These are phyloP conservation scores for Myodes glareolus DNA, from an alignment of 2,113 vertebrate species.

Conservation along the genomic window DNA sequence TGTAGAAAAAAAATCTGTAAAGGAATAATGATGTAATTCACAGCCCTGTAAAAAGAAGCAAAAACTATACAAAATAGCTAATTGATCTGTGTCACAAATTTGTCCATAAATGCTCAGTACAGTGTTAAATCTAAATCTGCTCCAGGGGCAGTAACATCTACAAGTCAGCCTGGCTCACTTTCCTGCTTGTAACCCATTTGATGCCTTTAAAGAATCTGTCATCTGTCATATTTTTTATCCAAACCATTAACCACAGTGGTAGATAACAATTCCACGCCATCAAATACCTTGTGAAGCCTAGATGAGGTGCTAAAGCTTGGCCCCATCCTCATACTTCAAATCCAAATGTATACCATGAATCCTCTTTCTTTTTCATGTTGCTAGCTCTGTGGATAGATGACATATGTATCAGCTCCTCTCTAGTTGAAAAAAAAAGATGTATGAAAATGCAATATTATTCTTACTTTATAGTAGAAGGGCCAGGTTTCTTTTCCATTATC, in stretches of 20 bases:
- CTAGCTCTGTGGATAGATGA: not conserved
- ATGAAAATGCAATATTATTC: not conserved
- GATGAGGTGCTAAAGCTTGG: conserved; percentile 46
- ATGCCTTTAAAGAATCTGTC: conserved; percentile 65
- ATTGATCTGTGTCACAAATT: conserved; percentile 64
- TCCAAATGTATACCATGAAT: not conserved
- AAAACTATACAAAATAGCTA: conserved; percentile 57
- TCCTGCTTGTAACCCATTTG: conserved; percentile 8
- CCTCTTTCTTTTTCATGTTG: not conserved
- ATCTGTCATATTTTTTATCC: conserved; percentile 76
- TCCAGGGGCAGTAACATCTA: not conserved
- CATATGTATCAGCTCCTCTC: not conserved
- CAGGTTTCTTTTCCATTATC: not conserved
- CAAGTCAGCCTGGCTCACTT: conserved; percentile 63
- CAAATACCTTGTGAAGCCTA: conserved; percentile 59
- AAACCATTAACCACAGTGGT: conserved; percentile 68
- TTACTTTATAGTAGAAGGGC: not conserved
- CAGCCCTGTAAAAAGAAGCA: conserved; percentile 51
- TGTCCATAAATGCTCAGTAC: conserved; percentile 60
- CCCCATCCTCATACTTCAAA: not conserved
- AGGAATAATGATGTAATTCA: conserved; percentile 20
- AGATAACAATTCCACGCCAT: conserved; percentile 68
- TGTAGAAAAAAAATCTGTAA: conserved; percentile 35
- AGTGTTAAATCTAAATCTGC: conserved; percentile 61
- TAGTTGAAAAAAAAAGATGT: not conserved